A percentile compares a stretch with the other conserved stretches of the same genome.
These are phyloP conservation scores for Lasioglossum pauxillum DNA, from an alignment of 2,888 invertebrate genomes.

Conservation along the genomic window DNA sequence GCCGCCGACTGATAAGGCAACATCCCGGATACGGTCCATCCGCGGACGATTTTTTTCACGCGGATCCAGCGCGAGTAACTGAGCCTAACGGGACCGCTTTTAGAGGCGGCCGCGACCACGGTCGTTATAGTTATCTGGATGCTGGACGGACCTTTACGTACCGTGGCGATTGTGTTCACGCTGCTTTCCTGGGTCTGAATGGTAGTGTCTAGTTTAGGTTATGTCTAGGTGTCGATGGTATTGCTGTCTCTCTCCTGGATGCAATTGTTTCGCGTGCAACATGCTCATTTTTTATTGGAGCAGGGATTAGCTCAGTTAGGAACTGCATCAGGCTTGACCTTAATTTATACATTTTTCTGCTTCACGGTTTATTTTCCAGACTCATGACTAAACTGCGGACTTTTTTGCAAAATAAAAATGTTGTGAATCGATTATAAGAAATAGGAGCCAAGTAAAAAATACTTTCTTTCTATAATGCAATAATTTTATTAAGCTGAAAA, in stretches of 20 bases:
- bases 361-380: too few species aligned
- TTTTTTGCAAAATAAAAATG: too few species aligned
- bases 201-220: neutral
- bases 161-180: neutral
- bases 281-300: too few species aligned
- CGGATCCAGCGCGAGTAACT: conserved; percentile 16
- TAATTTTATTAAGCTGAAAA: too few species aligned
- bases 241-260: neutral
- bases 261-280: neutral
- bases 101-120: conserved; percentile 6
- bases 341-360: too few species aligned
- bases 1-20: conserved; percentile 63
- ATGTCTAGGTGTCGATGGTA: neutral
- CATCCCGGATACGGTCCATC: conserved; percentile 53
- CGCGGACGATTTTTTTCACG: conserved; percentile 48
- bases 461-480: too few species aligned
- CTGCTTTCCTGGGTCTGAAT: neutral
- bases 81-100: conserved; percentile 51
- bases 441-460: too few species aligned
- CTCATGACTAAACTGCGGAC: neutral
- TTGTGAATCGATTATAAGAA: too few species aligned
- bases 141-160: conserved; percentile 3
- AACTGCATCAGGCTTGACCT: too few species aligned
- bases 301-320: too few species aligned
- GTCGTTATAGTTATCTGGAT: conserved; percentile 36